phyloP scores from a whole-genome alignment of 2,113 vertebrate genomes.

The Trematocara nigrifrons region DNA sequence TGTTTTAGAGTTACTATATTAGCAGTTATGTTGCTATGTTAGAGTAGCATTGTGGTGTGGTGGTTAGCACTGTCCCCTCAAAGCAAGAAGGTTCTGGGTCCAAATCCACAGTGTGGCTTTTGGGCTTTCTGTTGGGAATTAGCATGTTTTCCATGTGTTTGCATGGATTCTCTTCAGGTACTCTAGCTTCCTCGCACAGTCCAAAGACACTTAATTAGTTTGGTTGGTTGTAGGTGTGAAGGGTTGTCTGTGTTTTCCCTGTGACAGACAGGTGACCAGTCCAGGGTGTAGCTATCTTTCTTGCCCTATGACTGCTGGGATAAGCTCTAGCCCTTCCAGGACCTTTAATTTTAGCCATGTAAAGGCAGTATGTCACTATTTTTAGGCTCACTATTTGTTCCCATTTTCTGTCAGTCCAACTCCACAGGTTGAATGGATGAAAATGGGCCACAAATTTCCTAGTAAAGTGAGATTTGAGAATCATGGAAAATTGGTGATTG shows the following conservation, averaged over 20 bases:
- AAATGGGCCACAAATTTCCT: conserved; percentile 68
- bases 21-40: not conserved
- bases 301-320: not conserved
- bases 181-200: accelerated
- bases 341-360: not conserved
- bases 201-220: not conserved
- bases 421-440: conserved; percentile 84
- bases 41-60: not conserved
- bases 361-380: not conserved
- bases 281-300: not conserved
- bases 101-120: not conserved
- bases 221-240: not conserved
- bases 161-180: not conserved
- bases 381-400: not conserved
- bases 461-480: conserved; percentile 69
- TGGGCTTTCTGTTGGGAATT: not conserved
- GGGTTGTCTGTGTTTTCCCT: not conserved
- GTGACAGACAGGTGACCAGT: not conserved
- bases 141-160: not conserved
- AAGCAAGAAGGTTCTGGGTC: not conserved
- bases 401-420: conserved; percentile 77
- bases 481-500: conserved; percentile 79
- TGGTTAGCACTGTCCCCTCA: not conserved
- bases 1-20: not conserved
- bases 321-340: not conserved